Evolutionary conservation across 2,888 invertebrate species (phyloP).

Genomic region (Synanthedon myopaeformis): DNA sequence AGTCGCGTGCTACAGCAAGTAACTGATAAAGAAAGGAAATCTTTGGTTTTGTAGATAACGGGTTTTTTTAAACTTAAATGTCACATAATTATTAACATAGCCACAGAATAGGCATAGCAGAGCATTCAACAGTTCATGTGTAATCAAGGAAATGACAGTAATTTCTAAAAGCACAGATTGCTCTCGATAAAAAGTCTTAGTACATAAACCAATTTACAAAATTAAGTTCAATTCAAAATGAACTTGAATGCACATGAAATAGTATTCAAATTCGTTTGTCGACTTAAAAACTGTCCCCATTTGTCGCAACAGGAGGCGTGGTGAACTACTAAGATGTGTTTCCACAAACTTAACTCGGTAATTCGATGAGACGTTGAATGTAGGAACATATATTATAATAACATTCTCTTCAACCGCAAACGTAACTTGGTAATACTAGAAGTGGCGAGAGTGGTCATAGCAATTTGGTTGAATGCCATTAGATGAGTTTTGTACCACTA

Average conservation of each 20-base stretch:
- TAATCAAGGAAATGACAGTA: background rate
- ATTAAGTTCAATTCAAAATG: background rate
- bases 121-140: no score
- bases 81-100: no score
- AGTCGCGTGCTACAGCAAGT: no score
- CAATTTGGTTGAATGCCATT: slow-evolving; percentile 47
- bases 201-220: background rate
- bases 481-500: slow-evolving; percentile 18
- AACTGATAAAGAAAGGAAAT: no score
- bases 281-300: slow-evolving; percentile 49
- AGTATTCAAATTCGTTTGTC: background rate
- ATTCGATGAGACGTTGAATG: background rate
- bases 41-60: no score
- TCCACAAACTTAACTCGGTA: background rate
- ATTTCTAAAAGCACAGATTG: background rate
- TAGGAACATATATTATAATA: slow-evolving; percentile 3
- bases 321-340: slow-evolving; percentile 32
- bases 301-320: slow-evolving; percentile 62
- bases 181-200: background rate
- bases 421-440: slow-evolving; percentile 8
- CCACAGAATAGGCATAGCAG: no score
- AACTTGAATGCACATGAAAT: background rate
- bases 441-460: slow-evolving; percentile 35
- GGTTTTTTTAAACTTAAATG: no score
- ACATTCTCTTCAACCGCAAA: slow-evolving; percentile 5